Evolutionary conservation across 1,140 invertebrate genomes (phyloP), one percentile per base, ranked within the genome.

Genomic region (Sarcophaga bullata): DNA sequence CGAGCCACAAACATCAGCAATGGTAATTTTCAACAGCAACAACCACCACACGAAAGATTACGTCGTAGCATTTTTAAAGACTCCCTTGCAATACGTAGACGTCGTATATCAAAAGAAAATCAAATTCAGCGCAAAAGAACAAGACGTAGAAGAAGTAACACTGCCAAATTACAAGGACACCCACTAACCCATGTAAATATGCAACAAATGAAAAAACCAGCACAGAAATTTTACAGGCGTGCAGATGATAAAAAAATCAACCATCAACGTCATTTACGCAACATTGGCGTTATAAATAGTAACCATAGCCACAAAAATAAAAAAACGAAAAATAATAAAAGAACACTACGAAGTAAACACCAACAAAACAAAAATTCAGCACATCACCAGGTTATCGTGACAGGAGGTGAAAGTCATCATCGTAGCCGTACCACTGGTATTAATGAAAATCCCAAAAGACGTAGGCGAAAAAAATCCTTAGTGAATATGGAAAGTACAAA

Each of bases 371-470:
- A 48, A 19, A 68, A 52, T 3, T 1, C n/a, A 25, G 17, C 62
- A 68, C 62, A 9, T 68, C 17, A 68, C 19, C 17, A 68, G 62
- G 10, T 19, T 9, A 25, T 58, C 0, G 54, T 68, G 62, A 73
- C 81, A n/a, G 49, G n/a, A 52, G 50, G 11, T 47, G 73, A 50
- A 25, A 78, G 7, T 10, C 17, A 19, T 52, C 58, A 9, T 49
- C 25, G 46, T 9, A n/a, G 17, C 48, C 25, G 80, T 8, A 47
- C 25, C 6, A 19, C 52, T 15, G 46, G n/a, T 17, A 75, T 54
- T 72, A 54, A 84, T 73, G 73, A 83, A 82, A 84, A 84, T 84
- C 83, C 83, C 8, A 84, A 84, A 84, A 81, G 76, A 73, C 81
- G 81, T 48, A 81, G 83, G 5, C 83, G 83, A 75, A 84, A 84